These are phyloP conservation scores for Teinopalpus imperialis DNA, from an alignment of 2,888 invertebrate genomes.

Conservation along the genomic window DNA sequence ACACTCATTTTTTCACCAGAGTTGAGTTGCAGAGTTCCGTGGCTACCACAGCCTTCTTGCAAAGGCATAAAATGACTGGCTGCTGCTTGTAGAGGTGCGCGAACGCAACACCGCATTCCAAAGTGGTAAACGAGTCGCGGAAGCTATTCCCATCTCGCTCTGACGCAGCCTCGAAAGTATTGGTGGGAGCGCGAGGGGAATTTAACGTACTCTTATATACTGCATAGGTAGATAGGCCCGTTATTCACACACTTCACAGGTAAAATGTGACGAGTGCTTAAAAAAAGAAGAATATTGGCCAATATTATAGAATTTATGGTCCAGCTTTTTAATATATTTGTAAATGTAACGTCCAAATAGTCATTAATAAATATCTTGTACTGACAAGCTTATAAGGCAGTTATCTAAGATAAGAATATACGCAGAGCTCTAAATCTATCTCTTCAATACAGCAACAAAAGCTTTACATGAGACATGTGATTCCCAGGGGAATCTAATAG, in stretches of 20 bases:
- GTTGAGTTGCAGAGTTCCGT: slow-evolving; percentile 45
- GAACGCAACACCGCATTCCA: slow-evolving; percentile 75
- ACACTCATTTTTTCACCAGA: slow-evolving; percentile 71
- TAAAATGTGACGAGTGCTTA: slow-evolving; percentile 53
- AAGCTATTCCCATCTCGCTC: slow-evolving; percentile 57
- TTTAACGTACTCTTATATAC: slow-evolving; percentile 38
- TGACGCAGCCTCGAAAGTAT: slow-evolving; percentile 24
- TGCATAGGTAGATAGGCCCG: slow-evolving; percentile 65
- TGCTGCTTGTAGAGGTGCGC: slow-evolving; percentile 59
- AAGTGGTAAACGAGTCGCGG: slow-evolving; percentile 57
- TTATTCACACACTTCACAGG: slow-evolving; percentile 63
- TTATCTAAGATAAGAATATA: no score
- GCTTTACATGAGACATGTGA: no score
- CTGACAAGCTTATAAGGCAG: no score
- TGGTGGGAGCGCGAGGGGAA: slow-evolving; percentile 39
- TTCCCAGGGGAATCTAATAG: no score
- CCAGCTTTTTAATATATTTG: no score
- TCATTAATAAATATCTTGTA: no score
- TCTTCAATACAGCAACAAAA: no score
- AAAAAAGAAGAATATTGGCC: slow-evolving; percentile 41
- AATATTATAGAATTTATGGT: background rate
- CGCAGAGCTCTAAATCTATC: no score
- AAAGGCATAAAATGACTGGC: slow-evolving; percentile 69
- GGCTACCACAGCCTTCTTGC: slow-evolving; percentile 53
- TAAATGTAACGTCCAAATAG: no score